Conservation (phyloP, 2,113 vertebrate species). For the Pholis gunnellus region DNA sequence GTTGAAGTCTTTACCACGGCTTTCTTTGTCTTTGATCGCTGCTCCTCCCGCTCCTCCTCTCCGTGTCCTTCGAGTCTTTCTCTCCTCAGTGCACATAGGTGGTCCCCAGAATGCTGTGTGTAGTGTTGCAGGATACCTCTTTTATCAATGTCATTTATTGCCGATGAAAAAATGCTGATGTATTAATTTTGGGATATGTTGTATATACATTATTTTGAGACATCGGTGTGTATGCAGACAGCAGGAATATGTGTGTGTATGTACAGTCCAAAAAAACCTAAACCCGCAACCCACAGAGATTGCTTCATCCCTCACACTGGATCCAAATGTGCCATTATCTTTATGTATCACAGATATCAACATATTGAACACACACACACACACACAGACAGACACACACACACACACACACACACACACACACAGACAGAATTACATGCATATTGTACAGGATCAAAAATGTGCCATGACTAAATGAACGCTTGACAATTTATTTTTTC, state of each 20-base stretch:
- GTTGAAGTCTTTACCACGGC: conserved; percentile 58
- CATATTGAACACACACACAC: conserved; percentile 56
- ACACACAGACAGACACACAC: conserved; percentile 33
- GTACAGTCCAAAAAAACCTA: conserved; percentile 62
- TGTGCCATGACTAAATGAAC: conserved; percentile 85
- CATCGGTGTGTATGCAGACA: conserved; percentile 55
- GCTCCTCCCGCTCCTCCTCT: conserved; percentile 57
- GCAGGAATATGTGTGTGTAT: conserved; percentile 69
- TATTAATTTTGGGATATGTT: conserved; percentile 70
- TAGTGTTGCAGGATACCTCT: conserved; percentile 76
- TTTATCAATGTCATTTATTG: conserved; percentile 70
- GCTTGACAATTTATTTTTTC: conserved; percentile 89
- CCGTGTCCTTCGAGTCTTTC: conserved; percentile 43
- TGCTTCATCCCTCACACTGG: conserved; percentile 82
- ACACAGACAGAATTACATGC: conserved; percentile 58
- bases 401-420: conserved; percentile 33
- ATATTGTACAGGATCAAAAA: conserved; percentile 86
- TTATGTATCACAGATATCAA: conserved; percentile 74
- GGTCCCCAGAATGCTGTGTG: conserved; percentile 75
- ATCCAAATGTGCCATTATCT: conserved; percentile 85
- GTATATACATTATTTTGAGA: conserved; percentile 66
- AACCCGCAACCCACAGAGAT: conserved; percentile 59
- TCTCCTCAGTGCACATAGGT: conserved; percentile 72
- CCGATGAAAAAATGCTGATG: conserved; percentile 72
- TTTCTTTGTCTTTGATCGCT: conserved; percentile 62